Evolutionary conservation across 92 coral and sea anemone genomes (phyloP), one percentile per base, ranked within the genome.

Genomic region (Zoanthus sociatus): DNA sequence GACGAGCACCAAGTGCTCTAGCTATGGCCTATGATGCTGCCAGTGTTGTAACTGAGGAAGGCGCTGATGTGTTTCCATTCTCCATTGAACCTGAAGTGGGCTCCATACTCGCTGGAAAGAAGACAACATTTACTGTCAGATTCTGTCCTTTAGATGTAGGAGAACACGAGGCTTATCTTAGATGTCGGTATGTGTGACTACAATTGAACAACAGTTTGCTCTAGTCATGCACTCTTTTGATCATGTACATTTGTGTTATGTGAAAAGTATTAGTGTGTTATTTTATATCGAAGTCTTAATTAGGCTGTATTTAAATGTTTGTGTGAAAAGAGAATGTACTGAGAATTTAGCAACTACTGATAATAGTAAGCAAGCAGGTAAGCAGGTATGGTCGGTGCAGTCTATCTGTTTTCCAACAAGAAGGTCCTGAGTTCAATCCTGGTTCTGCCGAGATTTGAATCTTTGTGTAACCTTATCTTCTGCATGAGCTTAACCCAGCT

Each of bases 1-100:
- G 99, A 50, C 4, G 55, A 46, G 96, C 99, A n/a, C 84, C 95
- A 31, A 97, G 96, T 72, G 99, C 98, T 45, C 87, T 97, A 82
- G 97, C 95, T 12, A 88, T 97, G 44, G 98, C 98, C 6, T 97
- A 93, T 79, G 99, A 95, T 60, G 94, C 98, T 82, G 99, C 94
- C 10, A 95, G 99, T 87, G 92, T 95, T 47, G 92, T 92, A 83
- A 97, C 96, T 46, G 98, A 95, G 61, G 92, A 89, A 73, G 93
- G 95, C 42, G 87, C 97, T 4, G 99, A 95, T 70, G 21, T 91
- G 66, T 95, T 95, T 79, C 97, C 99, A 42, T 97, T 97, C 79
- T 87, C 95, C 53, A 93, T 97, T 37, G 98, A 97, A 75, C 98
- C 98, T n/a, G 93, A 88, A 21, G 83, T 89, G 58, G 98, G 98